These are phyloP conservation scores for Nothobranchius kuhntae DNA, from an alignment of 2,113 vertebrate species.

Conservation along the genomic window DNA sequence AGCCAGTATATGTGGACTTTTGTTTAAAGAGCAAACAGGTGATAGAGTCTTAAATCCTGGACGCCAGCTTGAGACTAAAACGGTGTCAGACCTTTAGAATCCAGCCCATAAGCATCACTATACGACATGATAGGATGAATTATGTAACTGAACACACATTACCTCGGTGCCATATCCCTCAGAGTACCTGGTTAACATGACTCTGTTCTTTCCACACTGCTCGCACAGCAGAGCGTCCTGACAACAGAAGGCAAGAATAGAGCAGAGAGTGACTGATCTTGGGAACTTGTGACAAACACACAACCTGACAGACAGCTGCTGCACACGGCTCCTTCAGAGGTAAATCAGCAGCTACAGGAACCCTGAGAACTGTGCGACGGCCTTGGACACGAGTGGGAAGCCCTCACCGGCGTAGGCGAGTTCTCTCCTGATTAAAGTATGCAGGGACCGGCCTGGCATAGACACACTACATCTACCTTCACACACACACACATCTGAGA, in stretches of 20 bases:
- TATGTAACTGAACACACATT: constrained; percentile 19
- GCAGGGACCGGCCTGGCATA: constrained; percentile 61
- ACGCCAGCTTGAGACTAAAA: too few species aligned
- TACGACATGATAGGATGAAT: background rate
- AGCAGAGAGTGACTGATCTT: background rate
- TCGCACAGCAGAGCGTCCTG: constrained; percentile 67
- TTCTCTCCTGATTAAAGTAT: constrained; percentile 63
- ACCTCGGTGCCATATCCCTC: constrained; percentile 83
- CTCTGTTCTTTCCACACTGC: constrained; percentile 70
- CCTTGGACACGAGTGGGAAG: constrained; percentile 44
- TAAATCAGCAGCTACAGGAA: constrained; percentile 28
- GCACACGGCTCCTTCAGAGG: background rate
- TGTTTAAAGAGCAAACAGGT: too few species aligned
- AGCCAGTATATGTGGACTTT: too few species aligned
- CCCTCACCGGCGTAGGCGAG: constrained; percentile 62
- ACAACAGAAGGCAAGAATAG: constrained; percentile 19
- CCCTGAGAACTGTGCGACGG: constrained; percentile 14
- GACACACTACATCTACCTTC: constrained; percentile 63
- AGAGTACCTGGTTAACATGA: constrained; percentile 72
- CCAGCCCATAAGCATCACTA: background rate
- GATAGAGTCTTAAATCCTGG: too few species aligned
- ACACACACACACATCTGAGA: constrained; percentile 68
- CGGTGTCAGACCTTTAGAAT: background rate
- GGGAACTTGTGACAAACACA: background rate
- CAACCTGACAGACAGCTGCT: background rate